Conservation (phyloP, 2,797 vertebrate species). For the Betta splendens region DNA sequence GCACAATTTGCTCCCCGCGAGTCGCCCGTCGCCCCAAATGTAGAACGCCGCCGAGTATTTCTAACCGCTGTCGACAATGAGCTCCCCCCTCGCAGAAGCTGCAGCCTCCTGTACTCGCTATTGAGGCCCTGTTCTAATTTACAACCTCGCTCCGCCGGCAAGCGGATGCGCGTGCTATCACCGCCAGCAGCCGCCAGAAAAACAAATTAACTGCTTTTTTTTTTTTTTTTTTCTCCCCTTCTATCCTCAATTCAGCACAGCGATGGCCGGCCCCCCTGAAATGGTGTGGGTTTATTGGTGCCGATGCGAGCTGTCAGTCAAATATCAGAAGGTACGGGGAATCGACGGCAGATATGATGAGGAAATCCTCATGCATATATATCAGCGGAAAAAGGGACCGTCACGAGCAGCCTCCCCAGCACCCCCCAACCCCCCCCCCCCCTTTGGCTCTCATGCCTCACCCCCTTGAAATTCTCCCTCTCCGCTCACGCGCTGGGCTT, state of each 20-base stretch:
- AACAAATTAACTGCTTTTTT: constrained; percentile 75
- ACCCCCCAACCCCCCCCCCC: constrained; percentile 1
- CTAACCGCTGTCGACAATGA: constrained; percentile 47
- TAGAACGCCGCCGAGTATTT: constrained; percentile 52
- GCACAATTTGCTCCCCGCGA: constrained; percentile 49
- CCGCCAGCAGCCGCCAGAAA: constrained; percentile 62
- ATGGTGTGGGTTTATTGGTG: constrained; percentile 75
- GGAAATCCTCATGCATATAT: constrained; percentile 78
- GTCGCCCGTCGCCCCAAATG: constrained; percentile 34
- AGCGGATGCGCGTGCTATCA: constrained; percentile 66
- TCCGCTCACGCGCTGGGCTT: constrained; percentile 38
- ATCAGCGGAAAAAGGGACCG: constrained; percentile 72
- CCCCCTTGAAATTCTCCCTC: constrained; percentile 38
- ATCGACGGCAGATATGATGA: constrained; percentile 65
- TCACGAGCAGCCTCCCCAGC: constrained; percentile 34
- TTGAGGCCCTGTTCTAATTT: constrained; percentile 70
- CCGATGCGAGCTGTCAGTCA: constrained; percentile 79
- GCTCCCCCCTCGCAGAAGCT: constrained; percentile 35
- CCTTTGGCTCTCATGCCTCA: constrained; percentile 16
- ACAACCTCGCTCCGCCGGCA: constrained; percentile 62
- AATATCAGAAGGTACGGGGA: constrained; percentile 61
- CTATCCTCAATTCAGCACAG: constrained; percentile 30
- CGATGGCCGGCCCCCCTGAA: constrained; percentile 62
- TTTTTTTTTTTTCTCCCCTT: constrained; percentile 31
- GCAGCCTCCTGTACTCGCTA: constrained; percentile 42